Conservation (phyloP, 2,797 vertebrate genomes). For the Micromesistius poutassou region DNA sequence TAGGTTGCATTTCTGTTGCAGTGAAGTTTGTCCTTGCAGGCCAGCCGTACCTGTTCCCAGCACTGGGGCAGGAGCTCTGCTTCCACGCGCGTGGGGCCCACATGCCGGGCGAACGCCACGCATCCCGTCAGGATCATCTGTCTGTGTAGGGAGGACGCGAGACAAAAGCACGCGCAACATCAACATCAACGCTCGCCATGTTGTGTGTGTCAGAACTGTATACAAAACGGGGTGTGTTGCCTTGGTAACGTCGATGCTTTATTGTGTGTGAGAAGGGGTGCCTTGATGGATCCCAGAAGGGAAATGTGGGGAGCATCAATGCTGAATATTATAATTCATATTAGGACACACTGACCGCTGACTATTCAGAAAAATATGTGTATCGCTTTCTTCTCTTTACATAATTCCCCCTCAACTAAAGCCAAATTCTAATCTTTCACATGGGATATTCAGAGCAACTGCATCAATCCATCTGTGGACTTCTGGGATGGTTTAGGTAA, state of each 20-base stretch:
- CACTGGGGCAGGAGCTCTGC: conserved; percentile 98
- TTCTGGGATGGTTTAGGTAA: not conserved
- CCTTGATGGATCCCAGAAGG: not conserved
- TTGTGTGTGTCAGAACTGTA: too few species aligned
- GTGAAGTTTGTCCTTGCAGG: too few species aligned
- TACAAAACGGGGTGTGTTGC: not conserved
- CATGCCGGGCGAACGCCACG: conserved; percentile 94
- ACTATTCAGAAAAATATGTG: not conserved
- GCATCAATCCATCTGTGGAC: not conserved
- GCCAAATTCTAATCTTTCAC: not conserved
- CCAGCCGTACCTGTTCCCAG: conserved; percentile 44
- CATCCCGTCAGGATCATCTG: conserved; percentile 99
- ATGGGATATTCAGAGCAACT: too few species aligned
- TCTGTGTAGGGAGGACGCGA: conserved; percentile 61
- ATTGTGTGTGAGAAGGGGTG: not conserved
- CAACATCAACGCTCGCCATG: not conserved
- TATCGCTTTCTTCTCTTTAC: not conserved
- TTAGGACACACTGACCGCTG: not conserved
- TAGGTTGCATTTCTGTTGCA: too few species aligned
- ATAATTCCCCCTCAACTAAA: not conserved
- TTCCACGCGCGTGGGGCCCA: conserved; percentile 95
- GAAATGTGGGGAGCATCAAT: not conserved
- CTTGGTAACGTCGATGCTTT: not conserved
- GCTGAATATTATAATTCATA: not conserved
- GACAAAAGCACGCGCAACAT: not conserved